Percentiles rank a stretch among this genome's conserved stretches.
These are phyloP conservation scores for Brienomyrus brachyistius DNA, from an alignment of 2,113 vertebrate species.

Conservation along the genomic window DNA sequence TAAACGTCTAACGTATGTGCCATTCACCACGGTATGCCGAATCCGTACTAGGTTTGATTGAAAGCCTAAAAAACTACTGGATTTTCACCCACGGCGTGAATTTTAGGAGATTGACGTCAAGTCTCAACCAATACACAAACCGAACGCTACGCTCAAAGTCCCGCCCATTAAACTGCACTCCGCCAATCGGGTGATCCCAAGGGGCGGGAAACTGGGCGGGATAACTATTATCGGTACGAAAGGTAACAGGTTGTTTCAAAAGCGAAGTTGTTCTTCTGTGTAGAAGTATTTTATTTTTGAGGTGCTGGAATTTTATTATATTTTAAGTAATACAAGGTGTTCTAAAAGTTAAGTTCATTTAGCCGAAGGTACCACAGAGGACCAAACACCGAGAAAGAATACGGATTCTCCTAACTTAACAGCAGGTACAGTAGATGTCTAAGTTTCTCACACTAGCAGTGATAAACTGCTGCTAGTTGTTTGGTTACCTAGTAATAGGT, in stretches of 20 bases:
- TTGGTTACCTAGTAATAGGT: neutral
- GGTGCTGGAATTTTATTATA: neutral
- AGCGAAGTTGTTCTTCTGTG: constrained; percentile 41
- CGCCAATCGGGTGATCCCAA: constrained; percentile 43
- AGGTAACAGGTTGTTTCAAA: constrained; percentile 66
- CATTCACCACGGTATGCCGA: neutral
- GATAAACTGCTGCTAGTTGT: neutral
- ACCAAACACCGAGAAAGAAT: neutral
- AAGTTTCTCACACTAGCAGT: neutral
- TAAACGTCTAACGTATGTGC: neutral
- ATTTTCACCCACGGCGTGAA: neutral
- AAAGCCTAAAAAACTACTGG: neutral
- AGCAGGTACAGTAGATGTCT: constrained; percentile 18
- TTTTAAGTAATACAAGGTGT: neutral
- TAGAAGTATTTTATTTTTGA: neutral
- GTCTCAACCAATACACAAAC: constrained; percentile 34
- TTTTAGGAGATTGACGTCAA: constrained; percentile 19
- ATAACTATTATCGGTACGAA: constrained; percentile 40
- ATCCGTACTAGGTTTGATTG: neutral
- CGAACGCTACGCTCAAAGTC: neutral
- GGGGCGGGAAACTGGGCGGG: constrained; percentile 42
- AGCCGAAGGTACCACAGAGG: neutral
- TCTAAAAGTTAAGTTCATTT: neutral
- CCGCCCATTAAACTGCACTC: constrained; percentile 24
- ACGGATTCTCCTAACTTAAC: constrained; percentile 5